Evolutionary conservation across 2,888 invertebrate genomes (phyloP).

Genomic region (Euplagia quadripunctaria): DNA sequence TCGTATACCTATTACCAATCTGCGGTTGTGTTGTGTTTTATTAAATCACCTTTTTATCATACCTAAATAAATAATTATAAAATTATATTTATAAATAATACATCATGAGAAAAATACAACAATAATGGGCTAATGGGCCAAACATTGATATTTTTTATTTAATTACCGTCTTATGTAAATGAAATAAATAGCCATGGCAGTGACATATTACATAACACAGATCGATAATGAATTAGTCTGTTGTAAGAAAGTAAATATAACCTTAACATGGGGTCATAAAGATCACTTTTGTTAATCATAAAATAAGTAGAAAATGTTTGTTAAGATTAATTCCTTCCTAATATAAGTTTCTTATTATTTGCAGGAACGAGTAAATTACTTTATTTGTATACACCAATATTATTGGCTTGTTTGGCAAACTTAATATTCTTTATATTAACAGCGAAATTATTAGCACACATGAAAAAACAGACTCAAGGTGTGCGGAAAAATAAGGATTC

Average conservation of each 20-base stretch:
- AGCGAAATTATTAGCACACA: slow-evolving; percentile 67
- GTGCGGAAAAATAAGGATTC: slow-evolving; percentile 70
- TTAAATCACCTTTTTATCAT: too few species aligned
- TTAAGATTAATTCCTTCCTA: neutral
- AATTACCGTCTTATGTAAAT: too few species aligned
- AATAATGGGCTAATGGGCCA: too few species aligned
- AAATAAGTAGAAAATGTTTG: neutral
- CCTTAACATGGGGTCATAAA: neutral
- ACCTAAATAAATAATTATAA: too few species aligned
- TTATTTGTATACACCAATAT: slow-evolving; percentile 77
- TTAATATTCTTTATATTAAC: slow-evolving; percentile 28
- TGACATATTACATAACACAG: too few species aligned
- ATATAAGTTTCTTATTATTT: slow-evolving; percentile 48
- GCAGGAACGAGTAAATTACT: slow-evolving; percentile 72
- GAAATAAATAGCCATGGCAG: too few species aligned
- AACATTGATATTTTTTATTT: too few species aligned
- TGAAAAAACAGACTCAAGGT: slow-evolving; percentile 74
- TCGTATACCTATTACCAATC: too few species aligned
- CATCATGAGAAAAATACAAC: too few species aligned
- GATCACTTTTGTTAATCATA: neutral
- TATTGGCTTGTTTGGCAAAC: slow-evolving; percentile 56
- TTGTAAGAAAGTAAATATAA: too few species aligned
- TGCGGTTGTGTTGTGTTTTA: too few species aligned
- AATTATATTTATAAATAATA: too few species aligned
- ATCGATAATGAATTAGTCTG: neutral